phyloP scores from a whole-genome alignment of 2,888 invertebrate genomes.

The Rotaria magnacalcarata region DNA sequence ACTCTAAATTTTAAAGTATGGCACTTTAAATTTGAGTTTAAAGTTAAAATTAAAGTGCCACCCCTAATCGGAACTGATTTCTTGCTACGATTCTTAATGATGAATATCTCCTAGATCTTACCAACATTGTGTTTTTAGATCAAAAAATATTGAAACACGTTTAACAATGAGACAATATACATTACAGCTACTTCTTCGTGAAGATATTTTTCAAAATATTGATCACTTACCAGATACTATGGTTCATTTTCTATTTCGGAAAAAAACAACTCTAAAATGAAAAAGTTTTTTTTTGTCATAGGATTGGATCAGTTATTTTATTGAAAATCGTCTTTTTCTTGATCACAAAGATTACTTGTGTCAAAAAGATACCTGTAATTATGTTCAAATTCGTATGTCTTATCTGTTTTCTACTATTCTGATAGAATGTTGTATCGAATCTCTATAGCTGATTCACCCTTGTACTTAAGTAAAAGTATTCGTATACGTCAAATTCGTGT shows the following conservation, averaged over 20 bases:
- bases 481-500: slow-evolving; percentile 20
- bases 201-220: slow-evolving; percentile 6
- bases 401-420: background rate
- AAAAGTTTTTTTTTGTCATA: background rate
- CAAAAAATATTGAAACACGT: background rate
- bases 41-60: too few species aligned
- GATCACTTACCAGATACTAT: background rate
- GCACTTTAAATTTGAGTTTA: too few species aligned
- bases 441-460: background rate
- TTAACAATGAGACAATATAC: slow-evolving; percentile 18
- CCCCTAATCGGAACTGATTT: too few species aligned
- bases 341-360: background rate
- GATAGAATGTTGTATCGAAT: background rate
- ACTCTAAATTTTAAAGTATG: too few species aligned
- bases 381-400: background rate
- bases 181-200: slow-evolving; percentile 31
- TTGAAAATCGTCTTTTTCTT: slow-evolving; percentile 32
- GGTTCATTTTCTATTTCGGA: background rate
- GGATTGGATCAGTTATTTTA: background rate
- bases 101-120: too few species aligned
- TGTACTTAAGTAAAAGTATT: slow-evolving; percentile 20
- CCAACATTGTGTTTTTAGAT: background rate
- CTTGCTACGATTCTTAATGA: too few species aligned
- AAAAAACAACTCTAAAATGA: background rate
- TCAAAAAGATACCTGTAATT: slow-evolving; percentile 15